Evolutionary conservation across 2,113 vertebrate genomes (phyloP).

Genomic region (Circaetus cinerascens): DNA sequence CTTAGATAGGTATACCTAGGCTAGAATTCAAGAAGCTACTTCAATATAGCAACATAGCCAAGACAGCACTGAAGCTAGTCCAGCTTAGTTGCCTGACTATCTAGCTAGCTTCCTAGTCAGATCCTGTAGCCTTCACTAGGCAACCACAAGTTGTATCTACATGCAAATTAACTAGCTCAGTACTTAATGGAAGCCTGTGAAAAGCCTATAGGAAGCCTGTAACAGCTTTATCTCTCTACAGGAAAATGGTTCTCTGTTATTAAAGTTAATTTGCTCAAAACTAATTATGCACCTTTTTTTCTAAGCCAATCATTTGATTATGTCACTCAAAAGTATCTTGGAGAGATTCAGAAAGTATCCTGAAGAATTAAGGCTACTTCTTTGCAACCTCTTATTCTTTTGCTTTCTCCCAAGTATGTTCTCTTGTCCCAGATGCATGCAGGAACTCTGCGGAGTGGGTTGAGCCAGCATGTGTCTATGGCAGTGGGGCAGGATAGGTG

Average conservation of each 20-base stretch:
- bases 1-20: background rate
- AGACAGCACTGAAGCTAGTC: background rate
- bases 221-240: background rate
- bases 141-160: background rate
- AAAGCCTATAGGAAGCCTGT: background rate
- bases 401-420: background rate
- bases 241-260: background rate
- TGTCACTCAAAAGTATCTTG: background rate
- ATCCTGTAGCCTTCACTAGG: background rate
- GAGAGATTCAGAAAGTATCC: background rate
- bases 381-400: background rate
- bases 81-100: background rate
- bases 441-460: background rate
- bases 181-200: background rate
- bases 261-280: conserved; percentile 2
- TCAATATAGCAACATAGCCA: background rate
- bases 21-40: background rate
- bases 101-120: background rate
- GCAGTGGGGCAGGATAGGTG: background rate
- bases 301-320: background rate
- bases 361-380: background rate
- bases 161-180: conserved; percentile 7
- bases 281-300: background rate
- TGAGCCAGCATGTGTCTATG: background rate
- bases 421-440: background rate